Base-by-base conservation (phyloP, 1,140 invertebrate species). In the Zaprionus vittiger region DNA sequence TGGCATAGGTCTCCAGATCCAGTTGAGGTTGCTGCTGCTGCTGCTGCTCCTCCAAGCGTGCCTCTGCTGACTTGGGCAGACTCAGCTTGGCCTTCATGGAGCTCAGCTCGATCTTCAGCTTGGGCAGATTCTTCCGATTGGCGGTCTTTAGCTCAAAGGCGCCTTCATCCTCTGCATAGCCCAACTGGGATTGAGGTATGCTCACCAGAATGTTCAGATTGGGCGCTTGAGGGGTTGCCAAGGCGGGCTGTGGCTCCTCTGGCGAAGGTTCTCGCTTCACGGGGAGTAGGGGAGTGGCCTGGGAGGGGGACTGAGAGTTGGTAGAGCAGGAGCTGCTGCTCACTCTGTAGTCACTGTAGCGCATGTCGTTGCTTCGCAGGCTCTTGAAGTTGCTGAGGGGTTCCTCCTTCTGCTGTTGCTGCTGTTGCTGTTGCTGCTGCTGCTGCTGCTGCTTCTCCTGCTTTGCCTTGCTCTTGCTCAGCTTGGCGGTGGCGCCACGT, bases 1-100 rank as follows among this genome's bases (percentile, higher is more conserved):
- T 93, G 47, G 91, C 92, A 70, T 93, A 93, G 0, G 92, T 92
- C 44, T 91, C 86, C 68, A 92, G 61, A 54, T 93, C 92, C 7
- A 93, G 47, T 26, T 84, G 78, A 31, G 83, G 86, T 0, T 67
- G 60, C 26, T 2, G 63, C 62, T 1, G 52, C 37, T 26, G 24
- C 34, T 9, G 60, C 22, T 20, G 78, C 74, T 12, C 73, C 65
- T 91, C 84, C 3, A 81, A 49, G 0, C 86, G 70, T 0, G 78
- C 73, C 1, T 81, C 86, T 0, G 91, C 91, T n/a, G 91, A 91
- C 52, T 81, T 68, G 37, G 81, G 85, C 81, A 90, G 22, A 22
- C 75, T 73, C 41, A 85, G 64, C 57, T 92, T 91, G 1, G 80
- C 73, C 68, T 83, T 90, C 72, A 92, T 79, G 57, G 84, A 91